phyloP scores from a whole-genome alignment of 2,888 invertebrate species.

The Drosophila planitibia region DNA sequence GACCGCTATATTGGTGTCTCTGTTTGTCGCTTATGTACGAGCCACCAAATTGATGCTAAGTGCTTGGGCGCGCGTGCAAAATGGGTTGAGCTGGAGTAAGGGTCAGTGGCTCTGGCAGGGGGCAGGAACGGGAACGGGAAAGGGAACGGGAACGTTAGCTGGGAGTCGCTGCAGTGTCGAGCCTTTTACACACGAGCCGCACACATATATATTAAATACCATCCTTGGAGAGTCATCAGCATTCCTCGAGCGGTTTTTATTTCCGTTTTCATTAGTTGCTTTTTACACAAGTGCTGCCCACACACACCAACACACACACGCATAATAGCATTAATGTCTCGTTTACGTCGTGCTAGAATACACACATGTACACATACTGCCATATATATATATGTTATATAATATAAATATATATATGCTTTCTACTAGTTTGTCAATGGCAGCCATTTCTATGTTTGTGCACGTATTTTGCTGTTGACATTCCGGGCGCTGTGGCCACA shows the following conservation, averaged over 20 bases:
- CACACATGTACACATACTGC: neutral
- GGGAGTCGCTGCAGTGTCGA: constrained; percentile 33
- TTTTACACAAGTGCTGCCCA: constrained; percentile 78
- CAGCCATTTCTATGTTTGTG: constrained; percentile 80
- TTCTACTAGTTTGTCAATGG: constrained; percentile 71
- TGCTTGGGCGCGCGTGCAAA: constrained; percentile 78
- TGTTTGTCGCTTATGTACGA: constrained; percentile 62
- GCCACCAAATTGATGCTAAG: constrained; percentile 79
- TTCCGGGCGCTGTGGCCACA: constrained; percentile 52
- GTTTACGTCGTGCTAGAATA: constrained; percentile 55
- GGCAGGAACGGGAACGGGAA: neutral
- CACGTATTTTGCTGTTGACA: constrained; percentile 80
- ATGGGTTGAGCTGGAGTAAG: constrained; percentile 62
- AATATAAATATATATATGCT: constrained; percentile 15
- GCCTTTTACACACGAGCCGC: constrained; percentile 64
- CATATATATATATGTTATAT: constrained; percentile 5
- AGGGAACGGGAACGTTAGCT: neutral
- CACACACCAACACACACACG: constrained; percentile 43
- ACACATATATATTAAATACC: constrained; percentile 73
- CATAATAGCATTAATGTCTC: constrained; percentile 80
- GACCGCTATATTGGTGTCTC: constrained; percentile 31
- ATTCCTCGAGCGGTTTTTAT: constrained; percentile 82
- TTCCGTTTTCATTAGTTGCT: constrained; percentile 82
- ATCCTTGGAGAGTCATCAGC: constrained; percentile 82
- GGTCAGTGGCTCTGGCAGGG: constrained; percentile 6